phyloP scores from a whole-genome alignment of 2,113 vertebrate species.

The Meles meles region DNA sequence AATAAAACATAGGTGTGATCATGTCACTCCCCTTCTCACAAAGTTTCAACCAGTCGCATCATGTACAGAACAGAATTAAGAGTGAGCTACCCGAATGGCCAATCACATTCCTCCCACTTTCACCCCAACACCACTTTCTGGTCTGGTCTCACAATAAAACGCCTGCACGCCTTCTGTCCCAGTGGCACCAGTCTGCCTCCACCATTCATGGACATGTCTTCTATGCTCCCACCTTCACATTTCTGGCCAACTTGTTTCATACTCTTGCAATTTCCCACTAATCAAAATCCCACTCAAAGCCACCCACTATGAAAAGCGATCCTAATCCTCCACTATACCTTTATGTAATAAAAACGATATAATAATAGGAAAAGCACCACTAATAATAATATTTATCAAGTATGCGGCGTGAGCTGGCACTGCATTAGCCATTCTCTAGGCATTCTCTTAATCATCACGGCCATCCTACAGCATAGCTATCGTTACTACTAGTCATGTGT shows the following conservation, averaged over 20 bases:
- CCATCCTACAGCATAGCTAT: background rate
- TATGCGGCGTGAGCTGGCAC: background rate
- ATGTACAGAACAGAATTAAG: background rate
- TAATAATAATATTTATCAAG: background rate
- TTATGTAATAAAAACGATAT: background rate
- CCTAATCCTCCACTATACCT: background rate
- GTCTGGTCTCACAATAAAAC: background rate
- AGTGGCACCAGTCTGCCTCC: background rate
- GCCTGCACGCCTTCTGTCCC: background rate
- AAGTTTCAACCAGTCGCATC: background rate
- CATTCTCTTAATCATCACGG: background rate
- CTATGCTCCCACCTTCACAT: background rate
- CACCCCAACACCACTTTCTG: background rate
- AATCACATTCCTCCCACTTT: background rate
- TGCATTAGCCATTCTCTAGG: background rate
- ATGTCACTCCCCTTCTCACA: background rate
- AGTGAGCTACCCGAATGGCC: background rate
- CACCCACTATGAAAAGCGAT: background rate
- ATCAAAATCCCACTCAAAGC: background rate
- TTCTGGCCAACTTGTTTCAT: background rate
- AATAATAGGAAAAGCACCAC: background rate
- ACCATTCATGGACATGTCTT: background rate
- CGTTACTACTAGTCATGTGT: background rate
- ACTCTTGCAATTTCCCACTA: background rate
- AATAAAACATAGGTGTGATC: background rate